Conservation (phyloP, 1,140 invertebrate species). For the Leptestheria dahalacensis region DNA sequence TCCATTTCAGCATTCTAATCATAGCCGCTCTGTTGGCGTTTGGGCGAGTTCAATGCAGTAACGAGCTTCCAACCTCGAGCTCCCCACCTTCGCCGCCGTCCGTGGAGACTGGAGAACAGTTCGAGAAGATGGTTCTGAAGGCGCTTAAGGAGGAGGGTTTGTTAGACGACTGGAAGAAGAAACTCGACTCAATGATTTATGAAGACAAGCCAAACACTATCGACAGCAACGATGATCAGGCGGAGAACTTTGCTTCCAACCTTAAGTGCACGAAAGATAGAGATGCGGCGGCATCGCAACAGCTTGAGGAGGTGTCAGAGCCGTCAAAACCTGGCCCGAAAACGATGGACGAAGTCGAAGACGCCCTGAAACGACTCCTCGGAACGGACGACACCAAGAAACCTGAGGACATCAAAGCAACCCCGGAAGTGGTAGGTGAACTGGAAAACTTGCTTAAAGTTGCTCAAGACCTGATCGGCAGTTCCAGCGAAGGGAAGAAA, state of each 20-base stretch:
- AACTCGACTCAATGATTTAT: constrained; percentile 8
- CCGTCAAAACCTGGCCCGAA: background rate
- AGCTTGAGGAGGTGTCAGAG: background rate
- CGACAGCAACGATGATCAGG: background rate
- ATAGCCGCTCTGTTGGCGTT: too few relatives aligned
- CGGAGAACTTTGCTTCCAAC: background rate
- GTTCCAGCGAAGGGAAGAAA: background rate
- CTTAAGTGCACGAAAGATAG: background rate
- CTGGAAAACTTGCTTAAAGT: background rate
- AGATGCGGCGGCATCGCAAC: background rate
- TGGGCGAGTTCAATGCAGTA: background rate
- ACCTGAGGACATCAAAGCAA: background rate
- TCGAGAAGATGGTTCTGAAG: constrained; percentile 1
- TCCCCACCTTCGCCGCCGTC: background rate
- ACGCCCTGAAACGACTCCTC: background rate
- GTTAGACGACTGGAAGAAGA: constrained; percentile 11
- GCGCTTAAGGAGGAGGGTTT: constrained; percentile 11
- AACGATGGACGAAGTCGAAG: background rate
- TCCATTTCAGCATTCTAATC: too few relatives aligned
- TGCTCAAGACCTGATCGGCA: background rate
- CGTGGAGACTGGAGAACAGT: background rate
- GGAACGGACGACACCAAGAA: background rate
- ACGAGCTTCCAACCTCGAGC: background rate
- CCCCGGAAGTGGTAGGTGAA: background rate
- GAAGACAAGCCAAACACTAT: constrained; percentile 5